These are phyloP conservation scores for Eulemur mongoz DNA, from an alignment of 2,797 vertebrate genomes.

Conservation along the genomic window DNA sequence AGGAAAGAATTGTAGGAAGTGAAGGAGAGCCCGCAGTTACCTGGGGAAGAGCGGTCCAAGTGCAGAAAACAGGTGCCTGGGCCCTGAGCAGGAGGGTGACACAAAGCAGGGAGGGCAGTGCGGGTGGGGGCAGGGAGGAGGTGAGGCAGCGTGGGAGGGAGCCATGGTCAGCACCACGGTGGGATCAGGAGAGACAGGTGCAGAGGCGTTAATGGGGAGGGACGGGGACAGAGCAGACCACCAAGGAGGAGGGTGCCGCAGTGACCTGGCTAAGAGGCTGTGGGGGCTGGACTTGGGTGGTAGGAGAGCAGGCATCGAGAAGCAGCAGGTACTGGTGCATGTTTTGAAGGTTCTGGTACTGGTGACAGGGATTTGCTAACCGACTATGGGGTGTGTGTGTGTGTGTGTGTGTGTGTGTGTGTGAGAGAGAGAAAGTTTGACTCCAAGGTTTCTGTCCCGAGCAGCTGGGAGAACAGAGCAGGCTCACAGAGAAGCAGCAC, in stretches of 20 bases:
- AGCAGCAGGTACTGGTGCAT: background rate
- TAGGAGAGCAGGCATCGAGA: background rate
- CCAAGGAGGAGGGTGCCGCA: accelerated
- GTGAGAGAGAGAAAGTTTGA: too few relatives aligned
- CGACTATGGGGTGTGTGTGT: too few relatives aligned
- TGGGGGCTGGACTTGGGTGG: accelerated
- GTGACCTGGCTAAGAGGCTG: accelerated
- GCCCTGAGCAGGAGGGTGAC: background rate
- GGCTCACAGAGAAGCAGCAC: background rate
- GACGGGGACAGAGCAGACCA: background rate
- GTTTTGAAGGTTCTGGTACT: background rate
- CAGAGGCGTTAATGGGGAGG: too few relatives aligned
- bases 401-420: too few relatives aligned
- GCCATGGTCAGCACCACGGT: background rate
- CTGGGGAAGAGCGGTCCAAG: background rate
- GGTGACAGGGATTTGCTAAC: background rate
- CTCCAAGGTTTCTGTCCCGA: background rate
- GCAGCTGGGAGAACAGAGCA: background rate
- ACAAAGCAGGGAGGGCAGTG: background rate
- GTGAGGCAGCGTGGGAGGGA: background rate
- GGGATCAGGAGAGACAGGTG: background rate
- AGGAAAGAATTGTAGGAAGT: background rate
- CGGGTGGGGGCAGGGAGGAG: too few relatives aligned
- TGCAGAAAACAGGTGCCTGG: background rate
- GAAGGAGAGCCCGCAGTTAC: background rate